Percentiles rank a stretch among this genome's conserved stretches.
Evolutionary conservation across 2,797 vertebrate genomes (phyloP).

Genomic region (Clarias platycephalus): DNA sequence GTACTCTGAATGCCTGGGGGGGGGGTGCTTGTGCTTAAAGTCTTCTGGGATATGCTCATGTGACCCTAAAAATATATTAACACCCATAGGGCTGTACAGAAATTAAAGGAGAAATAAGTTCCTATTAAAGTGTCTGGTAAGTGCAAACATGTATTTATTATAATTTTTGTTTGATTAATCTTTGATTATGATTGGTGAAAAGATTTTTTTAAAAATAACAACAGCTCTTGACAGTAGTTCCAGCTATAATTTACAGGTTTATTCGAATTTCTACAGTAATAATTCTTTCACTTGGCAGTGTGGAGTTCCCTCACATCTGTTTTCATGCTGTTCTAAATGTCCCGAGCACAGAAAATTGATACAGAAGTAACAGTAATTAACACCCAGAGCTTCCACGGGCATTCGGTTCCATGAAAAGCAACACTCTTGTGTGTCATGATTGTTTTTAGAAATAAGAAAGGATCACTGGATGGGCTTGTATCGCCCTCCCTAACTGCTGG

Average conservation of each 20-base stretch:
- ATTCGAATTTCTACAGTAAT: neutral
- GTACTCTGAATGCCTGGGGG: too few relatives aligned
- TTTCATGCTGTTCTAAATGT: neutral
- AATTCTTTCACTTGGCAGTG: neutral
- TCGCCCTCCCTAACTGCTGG: neutral
- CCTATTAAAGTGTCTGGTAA: neutral
- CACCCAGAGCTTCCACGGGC: neutral
- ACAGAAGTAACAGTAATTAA: constrained; percentile 5
- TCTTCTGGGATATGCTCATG: too few relatives aligned
- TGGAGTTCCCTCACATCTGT: neutral
- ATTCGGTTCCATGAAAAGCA: neutral
- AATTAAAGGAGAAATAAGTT: neutral
- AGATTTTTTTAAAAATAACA: neutral
- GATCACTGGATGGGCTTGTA: neutral
- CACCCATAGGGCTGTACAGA: too few relatives aligned
- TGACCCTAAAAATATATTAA: too few relatives aligned
- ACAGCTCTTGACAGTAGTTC: neutral
- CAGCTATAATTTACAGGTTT: neutral
- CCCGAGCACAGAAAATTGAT: constrained; percentile 3
- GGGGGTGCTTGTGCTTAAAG: too few relatives aligned
- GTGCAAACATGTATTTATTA: neutral
- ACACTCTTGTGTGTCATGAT: neutral
- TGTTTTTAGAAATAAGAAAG: neutral
- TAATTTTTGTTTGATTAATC: neutral
- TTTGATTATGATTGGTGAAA: neutral